A percentile compares a stretch with the other conserved stretches of the same genome.
These are phyloP conservation scores for Dinomys branickii DNA, from an alignment of 2,113 vertebrate species.

Conservation along the genomic window DNA sequence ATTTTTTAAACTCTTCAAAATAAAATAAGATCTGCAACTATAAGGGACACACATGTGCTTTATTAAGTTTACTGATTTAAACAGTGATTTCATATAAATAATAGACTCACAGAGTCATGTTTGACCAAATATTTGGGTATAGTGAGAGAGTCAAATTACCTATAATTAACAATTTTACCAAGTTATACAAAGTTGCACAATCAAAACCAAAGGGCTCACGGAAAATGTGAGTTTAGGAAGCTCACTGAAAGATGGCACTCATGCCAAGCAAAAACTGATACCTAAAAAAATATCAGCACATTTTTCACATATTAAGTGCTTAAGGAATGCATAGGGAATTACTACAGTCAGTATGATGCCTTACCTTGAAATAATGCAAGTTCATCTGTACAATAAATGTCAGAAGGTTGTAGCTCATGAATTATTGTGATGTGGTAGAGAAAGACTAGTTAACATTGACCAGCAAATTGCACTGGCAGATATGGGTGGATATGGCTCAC, in stretches of 20 bases:
- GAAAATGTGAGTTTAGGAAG: background rate
- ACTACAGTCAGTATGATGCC: background rate
- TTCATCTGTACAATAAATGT: background rate
- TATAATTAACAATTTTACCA: background rate
- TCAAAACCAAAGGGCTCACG: background rate
- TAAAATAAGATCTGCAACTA: background rate
- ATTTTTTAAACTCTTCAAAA: no score
- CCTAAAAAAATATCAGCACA: background rate
- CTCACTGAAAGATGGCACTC: background rate
- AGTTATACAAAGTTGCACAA: background rate
- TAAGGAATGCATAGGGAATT: background rate
- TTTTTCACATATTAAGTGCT: background rate
- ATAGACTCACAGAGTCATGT: background rate
- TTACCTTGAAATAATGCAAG: background rate
- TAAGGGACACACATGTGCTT: background rate
- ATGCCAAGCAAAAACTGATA: background rate
- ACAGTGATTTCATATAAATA: background rate
- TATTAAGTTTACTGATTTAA: background rate
- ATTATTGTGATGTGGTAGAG: background rate
- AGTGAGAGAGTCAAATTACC: background rate
- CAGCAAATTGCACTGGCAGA: background rate
- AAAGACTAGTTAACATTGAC: background rate
- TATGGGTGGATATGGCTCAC: background rate
- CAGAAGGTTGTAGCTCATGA: background rate
- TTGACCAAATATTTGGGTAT: background rate